Base-by-base conservation (phyloP, 2,888 invertebrate genomes). In the Deladenus siricidicola region DNA sequence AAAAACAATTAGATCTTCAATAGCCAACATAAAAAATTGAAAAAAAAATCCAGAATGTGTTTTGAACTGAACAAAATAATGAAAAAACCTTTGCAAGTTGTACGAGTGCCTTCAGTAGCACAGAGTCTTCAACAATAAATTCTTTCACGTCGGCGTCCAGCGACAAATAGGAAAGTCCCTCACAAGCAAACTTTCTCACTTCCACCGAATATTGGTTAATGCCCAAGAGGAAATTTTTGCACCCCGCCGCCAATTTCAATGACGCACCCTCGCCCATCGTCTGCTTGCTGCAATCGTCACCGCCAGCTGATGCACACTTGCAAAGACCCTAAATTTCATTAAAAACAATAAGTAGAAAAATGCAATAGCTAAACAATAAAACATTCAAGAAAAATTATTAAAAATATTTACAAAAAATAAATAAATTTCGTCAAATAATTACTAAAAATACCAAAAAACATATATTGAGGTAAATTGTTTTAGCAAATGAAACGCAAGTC, bases 141-240 rank as follows among this genome's bases (percentile, higher is more conserved):
- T 98, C 96, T 80, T 98, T 98, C 0, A 98, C 92, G 80, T 98
- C 96, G 10, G 93, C 98, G 83, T 99, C 96, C 59, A 98, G 84
- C 0, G 94, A 92, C 4, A 98, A 83, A 79, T 94, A 98, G 0
- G 94, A 92, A 4, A 98, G 84, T n/a, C 73, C 77, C 58, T 77
- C 77, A 49, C 76, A 76, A 8, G 76, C 76, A 49, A 74, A 76
- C 65, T 75, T 70, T 39, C 60, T 42, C 52, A 58, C 48, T 24
- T 62, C 29, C 6, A 75, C 75, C 10, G 71, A 69, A 56, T 70
- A 75, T 39, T 71, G 73, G 42, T 74, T 65, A n/a, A 39, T 14
- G 67, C 64, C 73, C 29, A 74, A 55, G 42, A 77, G 63, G 64
- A 76, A 84, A 82, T 88, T 86, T 68, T 90, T 85, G 80, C 98